phyloP scores from a whole-genome alignment of 2,113 vertebrate species.

The Channa maculata region DNA sequence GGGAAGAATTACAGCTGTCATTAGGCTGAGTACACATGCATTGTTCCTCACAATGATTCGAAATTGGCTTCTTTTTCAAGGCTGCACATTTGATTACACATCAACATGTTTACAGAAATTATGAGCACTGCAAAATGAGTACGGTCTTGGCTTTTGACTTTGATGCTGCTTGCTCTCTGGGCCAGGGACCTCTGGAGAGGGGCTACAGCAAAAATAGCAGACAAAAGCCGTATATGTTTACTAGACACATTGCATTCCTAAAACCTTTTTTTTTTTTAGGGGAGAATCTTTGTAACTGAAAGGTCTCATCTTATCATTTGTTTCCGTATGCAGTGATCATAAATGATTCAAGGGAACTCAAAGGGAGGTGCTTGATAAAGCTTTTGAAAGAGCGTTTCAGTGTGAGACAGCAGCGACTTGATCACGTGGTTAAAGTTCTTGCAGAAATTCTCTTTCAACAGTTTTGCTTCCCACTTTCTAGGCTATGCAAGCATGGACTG shows the following conservation, averaged over 20 bases:
- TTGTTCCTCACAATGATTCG: conserved; percentile 32
- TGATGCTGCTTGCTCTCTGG: conserved; percentile 53
- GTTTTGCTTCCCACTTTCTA: conserved; percentile 55
- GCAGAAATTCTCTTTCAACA: conserved; percentile 51
- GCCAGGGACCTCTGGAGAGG: conserved; percentile 44
- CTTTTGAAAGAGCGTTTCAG: conserved; percentile 62
- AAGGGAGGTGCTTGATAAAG: conserved; percentile 33
- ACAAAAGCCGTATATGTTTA: conserved; percentile 74
- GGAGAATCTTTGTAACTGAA: conserved; percentile 73
- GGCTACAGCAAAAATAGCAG: conserved; percentile 45
- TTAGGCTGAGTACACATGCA: conserved; percentile 31
- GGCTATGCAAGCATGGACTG: conserved; percentile 75
- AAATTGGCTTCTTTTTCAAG: conserved; percentile 59
- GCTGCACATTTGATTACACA: conserved; percentile 70
- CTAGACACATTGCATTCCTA: conserved; percentile 77
- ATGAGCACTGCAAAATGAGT: conserved; percentile 69
- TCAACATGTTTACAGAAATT: conserved; percentile 79
- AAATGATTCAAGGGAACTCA: conserved; percentile 51
- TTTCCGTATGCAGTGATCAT: conserved; percentile 50
- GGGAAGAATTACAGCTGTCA: conserved; percentile 41
- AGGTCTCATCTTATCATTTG: conserved; percentile 54
- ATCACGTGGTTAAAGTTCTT: conserved; percentile 5
- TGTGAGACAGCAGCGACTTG: background rate
- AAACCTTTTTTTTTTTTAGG: conserved; percentile 66
- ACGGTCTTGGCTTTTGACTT: conserved; percentile 62